Evolutionary conservation across 2,113 vertebrate genomes (phyloP).

Genomic region (Cyanoramphus novaezelandiae): DNA sequence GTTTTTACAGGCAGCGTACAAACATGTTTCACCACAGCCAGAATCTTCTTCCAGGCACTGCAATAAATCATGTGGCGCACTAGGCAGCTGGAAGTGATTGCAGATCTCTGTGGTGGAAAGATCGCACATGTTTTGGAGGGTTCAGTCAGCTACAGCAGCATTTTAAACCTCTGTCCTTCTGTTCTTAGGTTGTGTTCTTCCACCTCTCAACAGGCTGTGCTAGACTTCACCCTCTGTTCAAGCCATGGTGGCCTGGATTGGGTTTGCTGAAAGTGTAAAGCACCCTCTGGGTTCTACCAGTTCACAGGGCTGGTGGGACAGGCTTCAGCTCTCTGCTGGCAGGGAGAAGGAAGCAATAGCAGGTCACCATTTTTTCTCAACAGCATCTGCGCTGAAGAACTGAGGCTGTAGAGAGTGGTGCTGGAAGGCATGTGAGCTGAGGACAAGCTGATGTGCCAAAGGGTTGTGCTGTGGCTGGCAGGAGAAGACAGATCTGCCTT

Average conservation of each 20-base stretch:
- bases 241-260: not conserved
- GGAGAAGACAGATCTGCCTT: not conserved
- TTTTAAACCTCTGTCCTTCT: not conserved
- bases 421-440: not conserved
- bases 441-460: not conserved
- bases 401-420: not conserved
- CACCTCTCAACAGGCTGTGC: not conserved
- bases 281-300: not conserved
- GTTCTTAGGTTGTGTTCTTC: not conserved
- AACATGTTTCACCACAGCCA: constrained; percentile 22
- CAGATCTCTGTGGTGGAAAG: not conserved
- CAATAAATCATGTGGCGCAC: not conserved
- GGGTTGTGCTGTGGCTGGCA: not conserved
- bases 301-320: accelerated
- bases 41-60: constrained; percentile 7
- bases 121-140: not conserved
- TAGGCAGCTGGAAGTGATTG: constrained; percentile 53
- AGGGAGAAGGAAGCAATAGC: not conserved
- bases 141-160: constrained; percentile 2
- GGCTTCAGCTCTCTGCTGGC: not conserved
- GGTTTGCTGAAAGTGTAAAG: not conserved
- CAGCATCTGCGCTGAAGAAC: accelerated
- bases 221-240: not conserved
- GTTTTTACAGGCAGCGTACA: not conserved
- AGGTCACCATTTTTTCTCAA: not conserved